Base-by-base conservation (phyloP, 1,140 invertebrate species). In the Sinella curviseta region DNA sequence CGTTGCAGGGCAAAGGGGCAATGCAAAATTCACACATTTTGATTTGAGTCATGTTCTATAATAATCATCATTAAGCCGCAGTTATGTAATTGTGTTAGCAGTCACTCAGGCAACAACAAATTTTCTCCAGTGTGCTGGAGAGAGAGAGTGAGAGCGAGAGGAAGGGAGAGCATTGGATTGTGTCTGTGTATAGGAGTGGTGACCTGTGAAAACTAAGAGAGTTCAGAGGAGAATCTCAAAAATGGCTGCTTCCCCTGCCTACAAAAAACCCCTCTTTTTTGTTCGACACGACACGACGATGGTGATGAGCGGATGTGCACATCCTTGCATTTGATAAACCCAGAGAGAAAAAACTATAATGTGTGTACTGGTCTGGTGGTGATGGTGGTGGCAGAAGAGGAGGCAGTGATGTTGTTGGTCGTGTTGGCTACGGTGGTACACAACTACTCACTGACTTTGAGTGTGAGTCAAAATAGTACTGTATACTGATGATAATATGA, bases 281-380 rank as follows among this genome's bases (percentile, higher is more conserved):
- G 57, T 65, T 65, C 57, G 57, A 65, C 57, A 65, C 57, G 57
- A 26, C 39, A 48, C 57, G 57, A 26, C 65, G 65, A 33, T 33
- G 65, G 65, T 70, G 65, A 70, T 70, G 65, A 70, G 65, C 65
- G 65, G 65, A 70, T 70, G 65, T 70, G 65, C 65, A 70, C 65
- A 70, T 70, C 65, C 65, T 70, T 70, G 65, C 65, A 70, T 30
- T 70, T 70, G 65, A 70, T 70, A 70, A 70, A 70, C n/a, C n/a
- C n/a, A 70, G 30, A n/a, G 26, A 70, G 65, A 31, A 33, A 70
- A 70, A 70, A 70, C 14, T n/a, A 60, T 8, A 48, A 8, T 48
- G 39, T 65, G 16, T 65, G 57, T n/a, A 65, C 39, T 48, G 8
- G n/a, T n/a, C 12, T 60, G 55, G 24, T 60, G 55, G 55, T 60